Base-by-base conservation (phyloP, 2,888 invertebrate species). In the Latrodectus elegans region DNA sequence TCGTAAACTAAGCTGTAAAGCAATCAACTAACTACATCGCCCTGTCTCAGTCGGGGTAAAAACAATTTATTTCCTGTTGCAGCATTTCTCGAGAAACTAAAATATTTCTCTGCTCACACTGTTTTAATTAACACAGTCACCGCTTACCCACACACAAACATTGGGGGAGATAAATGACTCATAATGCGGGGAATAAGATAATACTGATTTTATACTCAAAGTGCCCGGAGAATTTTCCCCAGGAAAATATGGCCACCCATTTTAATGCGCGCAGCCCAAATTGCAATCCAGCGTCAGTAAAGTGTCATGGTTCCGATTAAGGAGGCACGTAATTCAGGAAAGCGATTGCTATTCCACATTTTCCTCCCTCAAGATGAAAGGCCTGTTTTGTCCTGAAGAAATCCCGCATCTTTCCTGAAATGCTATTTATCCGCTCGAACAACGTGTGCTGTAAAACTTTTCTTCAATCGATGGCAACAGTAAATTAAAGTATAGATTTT, bases 151-250 rank as follows among this genome's bases (percentile, higher is more conserved):
- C n/a, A 17, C 68, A n/a, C 12, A 22, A 26, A n/a, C 22, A 26
- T 22, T 38, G 10, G 10, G 53, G 64, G 72, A 80, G 80, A 80
- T 80, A 80, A 80, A 80, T 80, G 80, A 64, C 64, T 80, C 80
- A 80, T 80, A 80, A 80, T 55, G 71, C 60, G 60, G 26, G 17
- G 64, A 64, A 80, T 64, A 80, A 72, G 80, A 80, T 71, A 64
- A 80, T 72, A 51, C 80, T 55, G 80, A 72, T 72, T 80, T 80
- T 80, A 72, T 22, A 26, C 38, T 14, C 26, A 70, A 70, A 38
- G 38, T 14, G 38, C 22, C 9, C 26, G 14, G 38, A 10, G 60
- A 60, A n/a, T 60, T 60, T n/a, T 60, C n/a, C 60, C 6, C 12
- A 10, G n/a, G 60, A 60, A 60, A 60, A 60, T 60, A 60, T 60